Evolutionary conservation across 1,140 invertebrate genomes (phyloP).

Genomic region (Uloborus diversus): DNA sequence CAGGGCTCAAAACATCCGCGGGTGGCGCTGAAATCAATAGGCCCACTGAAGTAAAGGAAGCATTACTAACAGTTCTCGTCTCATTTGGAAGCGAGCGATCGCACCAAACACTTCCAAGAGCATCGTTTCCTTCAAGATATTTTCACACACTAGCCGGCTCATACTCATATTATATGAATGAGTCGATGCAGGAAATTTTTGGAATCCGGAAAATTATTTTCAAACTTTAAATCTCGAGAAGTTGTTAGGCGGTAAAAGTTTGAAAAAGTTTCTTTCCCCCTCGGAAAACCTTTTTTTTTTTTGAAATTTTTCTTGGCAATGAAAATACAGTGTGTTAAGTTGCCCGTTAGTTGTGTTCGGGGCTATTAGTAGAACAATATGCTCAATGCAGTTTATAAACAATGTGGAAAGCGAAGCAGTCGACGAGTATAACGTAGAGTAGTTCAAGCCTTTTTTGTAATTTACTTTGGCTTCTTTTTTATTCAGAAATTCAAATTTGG

Average conservation of each 20-base stretch:
- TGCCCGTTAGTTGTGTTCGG: not conserved
- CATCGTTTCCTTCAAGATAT: too few relatives aligned
- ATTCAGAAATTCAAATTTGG: too few relatives aligned
- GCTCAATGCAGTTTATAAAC: not conserved
- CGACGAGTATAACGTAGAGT: not conserved
- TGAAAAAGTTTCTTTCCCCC: too few relatives aligned
- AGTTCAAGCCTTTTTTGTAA: not conserved
- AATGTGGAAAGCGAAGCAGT: not conserved
- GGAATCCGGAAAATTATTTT: too few relatives aligned
- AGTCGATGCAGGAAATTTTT: too few relatives aligned
- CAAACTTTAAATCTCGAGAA: too few relatives aligned
- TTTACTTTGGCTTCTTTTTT: not conserved
- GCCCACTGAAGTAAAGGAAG: not conserved
- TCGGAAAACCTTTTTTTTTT: too few relatives aligned
- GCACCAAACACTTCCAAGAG: too few relatives aligned
- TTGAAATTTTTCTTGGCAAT: too few relatives aligned
- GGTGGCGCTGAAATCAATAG: constrained; percentile 44
- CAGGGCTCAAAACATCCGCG: not conserved
- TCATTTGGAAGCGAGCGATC: not conserved
- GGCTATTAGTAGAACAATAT: not conserved
- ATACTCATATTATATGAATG: too few relatives aligned
- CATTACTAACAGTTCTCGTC: not conserved
- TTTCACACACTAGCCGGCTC: too few relatives aligned
- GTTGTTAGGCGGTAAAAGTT: too few relatives aligned
- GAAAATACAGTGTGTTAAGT: not conserved